Evolutionary conservation across 2,888 invertebrate species (phyloP).

Genomic region (Coelogynopora nodosa): DNA sequence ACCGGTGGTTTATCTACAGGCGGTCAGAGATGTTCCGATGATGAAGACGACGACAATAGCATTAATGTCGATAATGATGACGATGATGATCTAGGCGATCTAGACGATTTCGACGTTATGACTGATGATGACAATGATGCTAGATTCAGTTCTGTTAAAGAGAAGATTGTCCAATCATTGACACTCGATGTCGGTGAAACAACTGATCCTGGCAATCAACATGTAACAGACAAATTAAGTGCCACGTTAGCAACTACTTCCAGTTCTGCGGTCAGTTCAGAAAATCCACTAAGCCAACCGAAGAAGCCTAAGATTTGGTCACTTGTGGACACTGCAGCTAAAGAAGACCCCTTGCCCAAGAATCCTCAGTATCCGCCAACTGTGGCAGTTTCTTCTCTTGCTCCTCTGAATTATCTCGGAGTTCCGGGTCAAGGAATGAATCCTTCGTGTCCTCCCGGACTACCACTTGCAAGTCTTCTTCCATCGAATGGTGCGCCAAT

Average conservation of each 20-base stretch:
- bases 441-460: background rate
- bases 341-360: background rate
- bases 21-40: background rate
- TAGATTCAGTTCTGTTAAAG: background rate
- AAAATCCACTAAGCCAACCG: background rate
- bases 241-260: background rate
- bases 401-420: background rate
- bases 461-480: background rate
- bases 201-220: background rate
- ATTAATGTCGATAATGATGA: background rate
- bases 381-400: background rate
- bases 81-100: background rate
- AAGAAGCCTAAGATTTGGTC: conserved; percentile 32
- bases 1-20: background rate
- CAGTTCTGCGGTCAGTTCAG: background rate
- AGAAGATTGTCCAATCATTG: background rate
- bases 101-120: background rate
- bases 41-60: background rate
- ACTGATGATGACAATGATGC: background rate
- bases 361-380: background rate
- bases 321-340: conserved; percentile 6
- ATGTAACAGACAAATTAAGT: background rate
- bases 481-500: background rate
- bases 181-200: background rate
- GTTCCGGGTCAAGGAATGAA: background rate